phyloP scores from a whole-genome alignment of 2,113 vertebrate genomes.

The Dunckerocampus dactyliophorus region DNA sequence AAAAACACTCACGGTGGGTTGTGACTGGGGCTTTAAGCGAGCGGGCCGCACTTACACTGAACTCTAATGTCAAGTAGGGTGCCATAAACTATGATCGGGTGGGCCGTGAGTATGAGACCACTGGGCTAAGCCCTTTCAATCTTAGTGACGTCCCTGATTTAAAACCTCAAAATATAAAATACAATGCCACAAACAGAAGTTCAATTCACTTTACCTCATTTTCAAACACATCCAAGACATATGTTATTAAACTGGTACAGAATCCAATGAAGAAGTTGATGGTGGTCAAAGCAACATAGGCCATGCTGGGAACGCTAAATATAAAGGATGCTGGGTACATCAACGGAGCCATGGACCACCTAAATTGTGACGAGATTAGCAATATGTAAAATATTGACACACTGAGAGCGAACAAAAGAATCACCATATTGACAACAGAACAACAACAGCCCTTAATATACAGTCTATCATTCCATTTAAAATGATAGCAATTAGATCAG shows the following conservation, averaged over 20 bases:
- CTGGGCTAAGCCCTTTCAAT: too few species aligned
- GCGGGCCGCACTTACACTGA: too few species aligned
- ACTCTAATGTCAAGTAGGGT: too few species aligned
- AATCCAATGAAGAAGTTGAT: slow-evolving; percentile 80
- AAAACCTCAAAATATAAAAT: background rate
- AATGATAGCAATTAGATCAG: background rate
- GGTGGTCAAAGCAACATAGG: slow-evolving; percentile 76
- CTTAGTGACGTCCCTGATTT: background rate
- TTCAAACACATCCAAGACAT: slow-evolving; percentile 76
- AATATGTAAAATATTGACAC: background rate
- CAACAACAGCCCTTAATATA: background rate
- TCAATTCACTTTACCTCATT: slow-evolving; percentile 63
- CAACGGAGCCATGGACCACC: slow-evolving; percentile 80
- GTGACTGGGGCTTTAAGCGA: too few species aligned
- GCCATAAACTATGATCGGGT: too few species aligned
- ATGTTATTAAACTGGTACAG: too few species aligned
- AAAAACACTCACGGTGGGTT: too few species aligned
- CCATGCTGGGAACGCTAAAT: slow-evolving; percentile 77
- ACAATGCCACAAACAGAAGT: background rate
- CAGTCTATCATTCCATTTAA: background rate
- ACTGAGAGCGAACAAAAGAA: too few species aligned
- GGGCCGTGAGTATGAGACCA: too few species aligned
- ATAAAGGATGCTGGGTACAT: slow-evolving; percentile 81
- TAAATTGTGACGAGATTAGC: slow-evolving; percentile 23
- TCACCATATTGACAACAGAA: too few species aligned